phyloP scores from a whole-genome alignment of 2,888 invertebrate species.

The Empis livida region DNA sequence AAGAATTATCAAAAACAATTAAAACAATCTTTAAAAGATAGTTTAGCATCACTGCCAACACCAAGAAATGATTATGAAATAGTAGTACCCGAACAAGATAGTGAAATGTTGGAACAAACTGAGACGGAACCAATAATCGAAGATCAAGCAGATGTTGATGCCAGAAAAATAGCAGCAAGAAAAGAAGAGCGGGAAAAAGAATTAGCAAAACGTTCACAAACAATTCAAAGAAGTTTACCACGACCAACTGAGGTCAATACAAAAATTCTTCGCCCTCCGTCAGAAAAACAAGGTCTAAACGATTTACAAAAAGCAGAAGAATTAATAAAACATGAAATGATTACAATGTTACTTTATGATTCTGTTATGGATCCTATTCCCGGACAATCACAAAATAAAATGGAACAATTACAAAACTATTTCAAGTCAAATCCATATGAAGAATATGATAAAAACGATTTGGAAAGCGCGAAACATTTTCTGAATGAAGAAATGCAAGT shows the following conservation, averaged over 20 bases:
- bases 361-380: conserved; percentile 61
- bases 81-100: conserved; percentile 80
- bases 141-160: conserved; percentile 80
- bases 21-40: conserved; percentile 61
- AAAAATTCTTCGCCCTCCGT: conserved; percentile 62
- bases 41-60: conserved; percentile 67
- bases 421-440: conserved; percentile 80
- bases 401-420: conserved; percentile 58
- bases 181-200: conserved; percentile 46
- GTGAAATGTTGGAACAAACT: conserved; percentile 36
- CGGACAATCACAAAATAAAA: conserved; percentile 31
- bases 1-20: conserved; percentile 57
- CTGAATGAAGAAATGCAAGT: conserved; percentile 74
- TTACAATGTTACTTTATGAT: conserved; percentile 88
- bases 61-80: conserved; percentile 98
- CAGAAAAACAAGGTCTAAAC: conserved; percentile 63
- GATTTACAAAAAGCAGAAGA: conserved; percentile 93
- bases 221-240: conserved; percentile 74
- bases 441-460: conserved; percentile 52
- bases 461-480: conserved; percentile 49
- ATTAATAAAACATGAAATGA: conserved; percentile 90
- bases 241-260: conserved; percentile 78
- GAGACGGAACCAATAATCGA: conserved; percentile 44
- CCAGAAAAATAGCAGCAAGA: conserved; percentile 51
- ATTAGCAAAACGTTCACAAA: conserved; percentile 64